phyloP scores from a whole-genome alignment of 2,113 vertebrate genomes.

The Odobenus rosmarus region DNA sequence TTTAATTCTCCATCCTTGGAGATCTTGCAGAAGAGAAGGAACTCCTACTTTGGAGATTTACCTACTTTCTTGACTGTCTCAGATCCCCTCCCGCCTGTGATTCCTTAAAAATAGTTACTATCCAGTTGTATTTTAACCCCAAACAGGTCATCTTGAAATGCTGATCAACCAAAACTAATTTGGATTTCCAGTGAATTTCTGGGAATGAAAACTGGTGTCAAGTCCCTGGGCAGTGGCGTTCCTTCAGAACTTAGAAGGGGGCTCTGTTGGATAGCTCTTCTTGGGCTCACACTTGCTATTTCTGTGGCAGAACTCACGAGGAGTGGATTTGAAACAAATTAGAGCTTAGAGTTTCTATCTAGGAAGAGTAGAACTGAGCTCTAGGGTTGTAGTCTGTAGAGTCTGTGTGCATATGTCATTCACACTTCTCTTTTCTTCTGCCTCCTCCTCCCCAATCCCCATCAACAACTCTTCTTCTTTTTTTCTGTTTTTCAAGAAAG shows the following conservation, averaged over 20 bases:
- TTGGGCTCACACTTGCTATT: background rate
- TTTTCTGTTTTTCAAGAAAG: background rate
- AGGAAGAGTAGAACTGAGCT: background rate
- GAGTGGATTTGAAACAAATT: background rate
- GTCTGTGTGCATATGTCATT: background rate
- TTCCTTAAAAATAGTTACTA: background rate
- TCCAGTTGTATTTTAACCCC: background rate
- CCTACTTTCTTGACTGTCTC: background rate
- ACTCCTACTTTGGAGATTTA: background rate
- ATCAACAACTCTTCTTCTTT: background rate
- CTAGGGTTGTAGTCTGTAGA: accelerated
- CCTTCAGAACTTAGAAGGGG: background rate
- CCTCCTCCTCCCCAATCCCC: too few species aligned
- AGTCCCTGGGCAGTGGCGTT: background rate
- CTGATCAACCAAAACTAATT: background rate
- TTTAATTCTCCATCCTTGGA: background rate
- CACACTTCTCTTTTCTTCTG: background rate
- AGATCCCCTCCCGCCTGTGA: background rate
- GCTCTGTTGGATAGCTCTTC: background rate
- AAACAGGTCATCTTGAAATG: background rate
- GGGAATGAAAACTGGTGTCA: background rate
- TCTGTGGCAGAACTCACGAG: background rate
- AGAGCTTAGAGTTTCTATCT: background rate
- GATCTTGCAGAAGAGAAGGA: background rate
- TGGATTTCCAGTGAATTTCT: background rate